These are phyloP conservation scores for Vulpes ferrilata DNA, from an alignment of 2,113 vertebrate species.

Conservation along the genomic window DNA sequence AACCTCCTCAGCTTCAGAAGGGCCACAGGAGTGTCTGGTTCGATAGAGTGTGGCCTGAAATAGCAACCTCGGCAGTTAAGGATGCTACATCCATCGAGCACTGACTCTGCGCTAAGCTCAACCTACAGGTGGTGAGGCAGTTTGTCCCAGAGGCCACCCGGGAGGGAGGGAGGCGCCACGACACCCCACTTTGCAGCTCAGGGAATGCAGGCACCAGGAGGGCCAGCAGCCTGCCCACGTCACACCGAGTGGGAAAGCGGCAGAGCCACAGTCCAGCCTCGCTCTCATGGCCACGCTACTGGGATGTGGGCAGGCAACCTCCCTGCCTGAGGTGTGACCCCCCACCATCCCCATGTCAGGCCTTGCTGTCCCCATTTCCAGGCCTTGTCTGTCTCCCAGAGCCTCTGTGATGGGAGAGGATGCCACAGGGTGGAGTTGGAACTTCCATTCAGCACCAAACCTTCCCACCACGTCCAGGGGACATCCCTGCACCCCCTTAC, in stretches of 20 bases:
- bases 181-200: no score
- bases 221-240: not conserved
- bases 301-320: not conserved
- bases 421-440: accelerated
- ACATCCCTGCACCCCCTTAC: conserved; percentile 84
- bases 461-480: accelerated
- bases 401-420: not conserved
- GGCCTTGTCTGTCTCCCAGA: not conserved
- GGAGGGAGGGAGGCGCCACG: no score
- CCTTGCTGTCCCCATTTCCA: not conserved
- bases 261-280: not conserved
- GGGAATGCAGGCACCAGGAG: not conserved
- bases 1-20: not conserved
- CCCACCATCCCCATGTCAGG: not conserved
- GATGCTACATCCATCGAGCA: accelerated
- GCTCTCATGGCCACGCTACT: accelerated
- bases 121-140: accelerated
- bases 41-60: not conserved
- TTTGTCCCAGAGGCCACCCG: not conserved
- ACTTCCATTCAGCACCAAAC: not conserved
- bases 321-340: not conserved
- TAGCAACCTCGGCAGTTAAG: not conserved
- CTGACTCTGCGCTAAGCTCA: not conserved
- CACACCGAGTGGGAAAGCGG: not conserved
- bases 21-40: not conserved